Evolutionary conservation across 1,140 invertebrate species (phyloP).

Genomic region (Euglossa dilemma): DNA sequence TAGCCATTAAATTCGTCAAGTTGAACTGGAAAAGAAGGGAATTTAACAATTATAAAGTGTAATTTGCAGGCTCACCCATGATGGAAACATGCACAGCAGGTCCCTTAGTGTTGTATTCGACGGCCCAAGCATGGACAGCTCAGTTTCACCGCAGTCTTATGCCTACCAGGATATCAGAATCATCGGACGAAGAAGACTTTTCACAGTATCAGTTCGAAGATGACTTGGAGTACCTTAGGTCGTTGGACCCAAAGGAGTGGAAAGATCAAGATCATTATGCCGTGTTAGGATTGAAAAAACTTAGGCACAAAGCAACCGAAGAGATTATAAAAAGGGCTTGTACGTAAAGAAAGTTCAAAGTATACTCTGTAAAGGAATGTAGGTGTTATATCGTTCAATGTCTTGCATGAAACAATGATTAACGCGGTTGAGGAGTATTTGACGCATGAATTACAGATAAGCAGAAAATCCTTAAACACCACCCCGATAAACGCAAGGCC

Average conservation of each 20-base stretch:
- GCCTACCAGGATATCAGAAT: conserved; percentile 57
- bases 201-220: conserved; percentile 88
- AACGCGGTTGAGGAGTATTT: conserved; percentile 43
- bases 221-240: conserved; percentile 92
- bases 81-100: conserved; percentile 51
- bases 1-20: background rate
- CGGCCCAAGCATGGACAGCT: conserved; percentile 75
- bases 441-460: conserved; percentile 84
- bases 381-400: conserved; percentile 49
- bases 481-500: conserved; percentile 98
- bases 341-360: conserved; percentile 82
- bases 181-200: conserved; percentile 83
- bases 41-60: background rate
- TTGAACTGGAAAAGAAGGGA: background rate
- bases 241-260: conserved; percentile 98
- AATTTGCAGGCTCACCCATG: conserved; percentile 38
- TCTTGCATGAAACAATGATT: background rate
- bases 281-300: conserved; percentile 93
- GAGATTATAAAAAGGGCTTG: conserved; percentile 97
- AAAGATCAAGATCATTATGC: conserved; percentile 98
- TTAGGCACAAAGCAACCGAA: conserved; percentile 92
- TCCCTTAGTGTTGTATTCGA: conserved; percentile 75
- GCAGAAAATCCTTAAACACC: conserved; percentile 95
- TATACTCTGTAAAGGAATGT: conserved; percentile 55
- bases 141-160: conserved; percentile 70